A percentile compares a stretch with the other conserved stretches of the same genome.
phyloP scores from a whole-genome alignment of 2,888 invertebrate genomes.

The Morinoia aosen region DNA sequence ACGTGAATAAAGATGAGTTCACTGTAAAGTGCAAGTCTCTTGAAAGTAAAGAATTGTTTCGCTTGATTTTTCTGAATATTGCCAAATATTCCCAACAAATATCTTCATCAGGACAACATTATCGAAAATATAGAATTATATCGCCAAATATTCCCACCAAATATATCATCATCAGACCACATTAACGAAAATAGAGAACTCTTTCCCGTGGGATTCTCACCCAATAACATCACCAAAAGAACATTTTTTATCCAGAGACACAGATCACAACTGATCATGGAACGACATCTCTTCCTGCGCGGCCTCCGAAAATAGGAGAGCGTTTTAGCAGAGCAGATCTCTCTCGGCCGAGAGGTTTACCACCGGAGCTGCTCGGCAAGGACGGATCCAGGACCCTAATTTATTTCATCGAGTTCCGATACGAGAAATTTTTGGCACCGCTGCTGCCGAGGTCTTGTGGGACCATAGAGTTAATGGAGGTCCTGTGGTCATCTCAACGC shows the following conservation, averaged over 20 bases:
- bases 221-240: neutral
- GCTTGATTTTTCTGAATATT: too few species aligned
- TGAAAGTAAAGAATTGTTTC: neutral
- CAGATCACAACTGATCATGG: neutral
- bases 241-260: neutral
- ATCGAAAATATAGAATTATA: too few species aligned
- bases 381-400: conserved; percentile 23
- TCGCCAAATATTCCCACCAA: too few species aligned
- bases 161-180: too few species aligned
- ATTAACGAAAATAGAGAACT: neutral
- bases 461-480: conserved; percentile 1
- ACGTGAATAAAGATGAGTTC: neutral
- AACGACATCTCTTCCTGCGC: neutral
- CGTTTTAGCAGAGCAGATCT: neutral
- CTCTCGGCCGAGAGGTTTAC: neutral
- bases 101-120: too few species aligned
- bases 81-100: too few species aligned
- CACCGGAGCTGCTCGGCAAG: neutral
- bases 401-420: conserved; percentile 48
- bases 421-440: conserved; percentile 37
- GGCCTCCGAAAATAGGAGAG: neutral
- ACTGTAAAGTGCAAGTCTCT: neutral
- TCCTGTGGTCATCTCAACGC: neutral
- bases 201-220: neutral
- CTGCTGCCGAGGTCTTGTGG: neutral